Conservation (phyloP, 35 echinoderm and acorn worm species). For the Amphiura filiformis region DNA sequence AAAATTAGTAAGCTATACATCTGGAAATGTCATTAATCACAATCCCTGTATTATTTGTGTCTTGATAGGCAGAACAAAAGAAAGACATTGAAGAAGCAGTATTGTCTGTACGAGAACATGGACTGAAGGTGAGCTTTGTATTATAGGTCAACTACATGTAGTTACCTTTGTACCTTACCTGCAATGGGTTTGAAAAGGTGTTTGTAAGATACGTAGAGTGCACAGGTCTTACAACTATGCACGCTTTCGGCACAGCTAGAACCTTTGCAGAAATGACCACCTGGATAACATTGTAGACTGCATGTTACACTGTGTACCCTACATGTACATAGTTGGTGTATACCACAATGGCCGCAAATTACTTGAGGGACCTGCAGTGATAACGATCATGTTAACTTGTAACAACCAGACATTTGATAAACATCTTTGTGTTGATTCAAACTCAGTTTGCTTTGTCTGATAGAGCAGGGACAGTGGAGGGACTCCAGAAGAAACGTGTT, state of each 20-base stretch:
- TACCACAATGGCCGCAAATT: neutral
- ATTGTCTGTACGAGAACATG: constrained; percentile 52
- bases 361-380: neutral
- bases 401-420: neutral
- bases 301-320: neutral
- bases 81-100: constrained; percentile 62
- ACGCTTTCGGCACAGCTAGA: too few species aligned
- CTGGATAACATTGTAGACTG: too few species aligned
- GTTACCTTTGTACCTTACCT: neutral
- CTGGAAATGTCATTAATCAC: too few species aligned
- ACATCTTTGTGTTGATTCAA: neutral
- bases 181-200: too few species aligned
- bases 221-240: too few species aligned
- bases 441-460: neutral
- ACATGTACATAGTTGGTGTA: neutral
- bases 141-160: neutral
- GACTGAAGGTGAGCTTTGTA: constrained; percentile 54
- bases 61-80: constrained; percentile 70
- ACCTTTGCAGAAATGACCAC: too few species aligned
- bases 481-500: neutral
- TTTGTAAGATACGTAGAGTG: too few species aligned
- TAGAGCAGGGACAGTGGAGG: neutral
- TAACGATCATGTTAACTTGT: neutral
- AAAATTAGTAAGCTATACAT: too few species aligned
- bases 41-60: too few species aligned